These are phyloP conservation scores for Thamnaconus septentrionalis DNA, from an alignment of 2,113 vertebrate genomes.

Conservation along the genomic window DNA sequence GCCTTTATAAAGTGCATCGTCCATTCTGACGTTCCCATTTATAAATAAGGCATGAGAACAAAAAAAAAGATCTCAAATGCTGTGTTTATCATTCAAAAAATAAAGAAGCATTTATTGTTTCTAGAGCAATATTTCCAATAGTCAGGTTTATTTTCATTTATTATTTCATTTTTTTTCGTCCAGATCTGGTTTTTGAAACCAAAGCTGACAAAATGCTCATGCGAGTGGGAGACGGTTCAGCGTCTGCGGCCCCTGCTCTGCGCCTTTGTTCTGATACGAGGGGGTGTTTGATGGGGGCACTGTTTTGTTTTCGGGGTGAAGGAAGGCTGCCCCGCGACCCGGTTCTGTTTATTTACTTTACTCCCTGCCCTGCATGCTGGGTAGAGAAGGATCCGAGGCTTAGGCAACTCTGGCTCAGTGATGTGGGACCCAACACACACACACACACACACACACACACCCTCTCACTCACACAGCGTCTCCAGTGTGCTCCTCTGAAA, in stretches of 20 bases:
- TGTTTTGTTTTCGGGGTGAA: slow-evolving; percentile 80
- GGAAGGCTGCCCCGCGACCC: slow-evolving; percentile 76
- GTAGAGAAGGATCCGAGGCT: slow-evolving; percentile 67
- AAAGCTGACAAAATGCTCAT: slow-evolving; percentile 66
- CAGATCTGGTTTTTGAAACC: slow-evolving; percentile 54
- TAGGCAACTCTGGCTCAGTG: slow-evolving; percentile 49
- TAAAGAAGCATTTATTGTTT: slow-evolving; percentile 12
- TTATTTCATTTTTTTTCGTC: slow-evolving; percentile 49
- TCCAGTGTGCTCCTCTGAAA: slow-evolving; percentile 61
- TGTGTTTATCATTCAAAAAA: slow-evolving; percentile 3
- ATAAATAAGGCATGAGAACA: neutral
- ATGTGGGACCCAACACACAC: slow-evolving; percentile 50
- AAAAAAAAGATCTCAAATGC: slow-evolving; percentile 1
- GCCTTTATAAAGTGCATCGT: slow-evolving; percentile 3
- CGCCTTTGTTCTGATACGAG: slow-evolving; percentile 75
- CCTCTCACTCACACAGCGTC: slow-evolving; percentile 43
- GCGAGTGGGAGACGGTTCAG: slow-evolving; percentile 65
- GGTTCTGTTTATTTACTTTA: slow-evolving; percentile 83
- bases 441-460: slow-evolving; percentile 23
- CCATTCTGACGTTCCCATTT: slow-evolving; percentile 4
- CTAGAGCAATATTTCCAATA: slow-evolving; percentile 21
- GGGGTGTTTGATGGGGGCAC: slow-evolving; percentile 76
- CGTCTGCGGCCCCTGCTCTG: slow-evolving; percentile 52
- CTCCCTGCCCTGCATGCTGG: slow-evolving; percentile 76
- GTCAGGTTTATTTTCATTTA: no score